A percentile compares a stretch with the other conserved stretches of the same genome.
Evolutionary conservation across 2,797 vertebrate genomes (phyloP).

Genomic region (Cyclura pinguis): DNA sequence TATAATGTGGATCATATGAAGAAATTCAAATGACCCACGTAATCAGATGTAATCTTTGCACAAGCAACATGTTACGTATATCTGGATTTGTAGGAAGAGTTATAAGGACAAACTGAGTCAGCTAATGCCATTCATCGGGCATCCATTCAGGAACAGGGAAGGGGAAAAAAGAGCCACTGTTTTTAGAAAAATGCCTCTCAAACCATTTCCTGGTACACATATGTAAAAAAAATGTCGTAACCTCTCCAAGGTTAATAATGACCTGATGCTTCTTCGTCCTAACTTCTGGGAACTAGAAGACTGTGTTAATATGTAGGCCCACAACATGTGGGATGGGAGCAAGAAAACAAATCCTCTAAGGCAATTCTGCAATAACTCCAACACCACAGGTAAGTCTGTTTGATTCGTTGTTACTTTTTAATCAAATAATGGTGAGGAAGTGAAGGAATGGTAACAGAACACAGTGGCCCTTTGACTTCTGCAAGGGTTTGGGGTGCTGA

Average conservation of each 20-base stretch:
- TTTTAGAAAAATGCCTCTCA: not conserved
- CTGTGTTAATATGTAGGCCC: not conserved
- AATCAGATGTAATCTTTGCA: not conserved
- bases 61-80: not conserved
- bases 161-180: not conserved
- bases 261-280: not conserved
- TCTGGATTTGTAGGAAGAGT: not conserved
- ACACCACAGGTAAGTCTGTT: not conserved
- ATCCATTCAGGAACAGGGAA: not conserved
- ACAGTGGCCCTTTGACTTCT: too few relatives aligned
- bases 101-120: not conserved
- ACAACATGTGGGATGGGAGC: not conserved
- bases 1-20: not conserved
- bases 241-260: not conserved
- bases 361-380: not conserved
- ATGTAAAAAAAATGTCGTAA: not conserved
- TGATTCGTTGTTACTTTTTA: not conserved
- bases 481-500: too few relatives aligned
- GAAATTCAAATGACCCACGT: not conserved
- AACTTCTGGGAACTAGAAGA: not conserved
- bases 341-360: not conserved
- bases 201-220: not conserved
- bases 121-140: not conserved
- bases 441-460: not conserved
- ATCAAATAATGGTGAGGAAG: not conserved